Conservation (phyloP, 1,140 invertebrate species). For the Macrobrachium rosenbergii region DNA sequence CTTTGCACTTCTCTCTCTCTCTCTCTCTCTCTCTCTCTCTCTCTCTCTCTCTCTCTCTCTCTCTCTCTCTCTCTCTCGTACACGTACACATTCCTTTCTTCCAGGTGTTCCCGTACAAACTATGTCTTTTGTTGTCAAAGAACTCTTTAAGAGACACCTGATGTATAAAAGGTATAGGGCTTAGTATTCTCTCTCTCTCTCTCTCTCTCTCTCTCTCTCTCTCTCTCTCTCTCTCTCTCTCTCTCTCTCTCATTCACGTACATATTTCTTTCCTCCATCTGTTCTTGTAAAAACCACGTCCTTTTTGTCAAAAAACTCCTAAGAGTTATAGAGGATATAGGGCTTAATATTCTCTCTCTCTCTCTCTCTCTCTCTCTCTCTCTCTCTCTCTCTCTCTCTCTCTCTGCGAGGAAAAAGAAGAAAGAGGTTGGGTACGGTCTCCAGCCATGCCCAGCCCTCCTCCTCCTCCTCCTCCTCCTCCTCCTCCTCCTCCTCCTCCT, state of each 20-base stretch:
- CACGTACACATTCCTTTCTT: background rate
- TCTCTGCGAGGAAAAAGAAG: background rate
- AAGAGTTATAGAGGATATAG: background rate
- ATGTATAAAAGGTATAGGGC: background rate
- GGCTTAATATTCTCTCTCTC: background rate
- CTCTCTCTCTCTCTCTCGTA: background rate
- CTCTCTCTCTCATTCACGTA: background rate
- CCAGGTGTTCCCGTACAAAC: no score
- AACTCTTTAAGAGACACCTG: no score
- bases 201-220: background rate
- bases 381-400: background rate
- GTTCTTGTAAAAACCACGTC: no score
- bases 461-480: background rate
- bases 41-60: no score
- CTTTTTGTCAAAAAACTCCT: no score
- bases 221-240: background rate
- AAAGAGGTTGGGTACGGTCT: background rate
- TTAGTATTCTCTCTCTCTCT: background rate
- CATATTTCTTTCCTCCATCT: background rate
- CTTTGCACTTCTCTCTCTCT: constrained; percentile 11
- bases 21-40: background rate
- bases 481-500: background rate
- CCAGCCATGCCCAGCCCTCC: no score
- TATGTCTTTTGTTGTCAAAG: no score
- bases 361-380: background rate